Evolutionary conservation across 2,888 invertebrate genomes (phyloP).

Genomic region (Drosophila atripex): DNA sequence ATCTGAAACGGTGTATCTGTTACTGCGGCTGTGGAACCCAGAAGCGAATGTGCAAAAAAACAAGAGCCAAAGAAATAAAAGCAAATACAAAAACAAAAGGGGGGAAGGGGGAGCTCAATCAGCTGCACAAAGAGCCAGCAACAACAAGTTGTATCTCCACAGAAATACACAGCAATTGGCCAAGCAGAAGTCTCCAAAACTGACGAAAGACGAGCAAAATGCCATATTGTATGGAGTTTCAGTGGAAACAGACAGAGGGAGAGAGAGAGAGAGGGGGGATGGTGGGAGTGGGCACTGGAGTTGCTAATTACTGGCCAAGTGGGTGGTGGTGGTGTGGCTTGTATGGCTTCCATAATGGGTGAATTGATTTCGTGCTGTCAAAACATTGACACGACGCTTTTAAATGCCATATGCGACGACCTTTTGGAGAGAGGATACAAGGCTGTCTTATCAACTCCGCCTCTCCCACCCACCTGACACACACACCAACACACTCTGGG

Average conservation of each 20-base stretch:
- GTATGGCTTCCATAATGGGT: slow-evolving; percentile 55
- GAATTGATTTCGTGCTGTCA: slow-evolving; percentile 48
- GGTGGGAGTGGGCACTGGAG: background rate
- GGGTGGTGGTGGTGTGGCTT: slow-evolving; percentile 25
- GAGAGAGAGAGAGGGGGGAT: background rate
- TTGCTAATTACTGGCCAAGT: slow-evolving; percentile 51
- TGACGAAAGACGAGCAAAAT: slow-evolving; percentile 52
- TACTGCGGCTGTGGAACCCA: slow-evolving; percentile 53
- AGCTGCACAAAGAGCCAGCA: slow-evolving; percentile 54
- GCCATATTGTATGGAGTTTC: slow-evolving; percentile 34
- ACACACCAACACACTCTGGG: slow-evolving; percentile 23
- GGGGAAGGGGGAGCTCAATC: slow-evolving; percentile 9
- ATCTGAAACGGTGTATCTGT: slow-evolving; percentile 6
- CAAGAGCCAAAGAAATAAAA: slow-evolving; percentile 20
- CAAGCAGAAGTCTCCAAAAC: slow-evolving; percentile 55
- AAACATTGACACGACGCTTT: background rate
- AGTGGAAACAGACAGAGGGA: too few species aligned
- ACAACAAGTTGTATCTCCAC: slow-evolving; percentile 69
- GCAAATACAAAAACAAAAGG: slow-evolving; percentile 36
- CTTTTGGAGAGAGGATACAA: slow-evolving; percentile 44
- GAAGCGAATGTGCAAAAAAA: slow-evolving; percentile 41
- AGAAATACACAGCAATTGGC: slow-evolving; percentile 70
- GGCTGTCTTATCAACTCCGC: slow-evolving; percentile 55
- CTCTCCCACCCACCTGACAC: slow-evolving; percentile 10
- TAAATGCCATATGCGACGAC: slow-evolving; percentile 48